Percentiles rank a stretch among this genome's conserved stretches.
Conservation (phyloP, 2,888 invertebrate genomes). For the Pristionchus arcanus region DNA sequence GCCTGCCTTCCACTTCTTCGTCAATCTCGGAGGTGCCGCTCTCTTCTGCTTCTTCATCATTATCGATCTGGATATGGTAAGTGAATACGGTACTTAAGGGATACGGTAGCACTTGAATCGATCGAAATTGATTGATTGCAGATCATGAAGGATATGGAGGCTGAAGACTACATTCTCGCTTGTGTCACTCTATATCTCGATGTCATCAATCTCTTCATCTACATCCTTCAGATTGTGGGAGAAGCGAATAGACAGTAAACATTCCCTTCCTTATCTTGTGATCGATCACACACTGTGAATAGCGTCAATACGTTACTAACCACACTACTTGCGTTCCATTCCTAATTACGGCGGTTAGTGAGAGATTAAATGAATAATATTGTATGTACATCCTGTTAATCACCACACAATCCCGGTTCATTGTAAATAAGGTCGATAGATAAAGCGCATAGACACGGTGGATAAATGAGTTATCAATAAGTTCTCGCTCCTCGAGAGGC, state of each 20-base stretch:
- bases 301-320: not conserved
- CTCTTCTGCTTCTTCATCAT: slow-evolving; percentile 90
- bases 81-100: slow-evolving; percentile 81
- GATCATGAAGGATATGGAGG: slow-evolving; percentile 79
- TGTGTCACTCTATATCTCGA: slow-evolving; percentile 91
- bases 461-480: slow-evolving; percentile 21
- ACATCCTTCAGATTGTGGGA: slow-evolving; percentile 84
- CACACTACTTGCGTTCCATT: slow-evolving; percentile 3
- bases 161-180: slow-evolving; percentile 92
- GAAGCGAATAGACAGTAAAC: slow-evolving; percentile 67
- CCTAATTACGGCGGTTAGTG: not conserved
- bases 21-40: slow-evolving; percentile 86
- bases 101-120: not conserved
- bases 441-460: not conserved
- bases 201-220: slow-evolving; percentile 90
- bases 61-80: slow-evolving; percentile 90
- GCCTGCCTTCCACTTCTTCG: slow-evolving; percentile 85
- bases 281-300: not conserved
- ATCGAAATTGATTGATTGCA: not conserved
- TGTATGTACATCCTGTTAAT: slow-evolving; percentile 6
- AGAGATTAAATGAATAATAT: not conserved
- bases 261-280: not conserved
- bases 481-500: slow-evolving; percentile 15
- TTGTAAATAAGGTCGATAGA: slow-evolving; percentile 37
- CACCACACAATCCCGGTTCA: slow-evolving; percentile 35